phyloP scores from a whole-genome alignment of 2,888 invertebrate genomes.

The Pardosa pseudoannulata region DNA sequence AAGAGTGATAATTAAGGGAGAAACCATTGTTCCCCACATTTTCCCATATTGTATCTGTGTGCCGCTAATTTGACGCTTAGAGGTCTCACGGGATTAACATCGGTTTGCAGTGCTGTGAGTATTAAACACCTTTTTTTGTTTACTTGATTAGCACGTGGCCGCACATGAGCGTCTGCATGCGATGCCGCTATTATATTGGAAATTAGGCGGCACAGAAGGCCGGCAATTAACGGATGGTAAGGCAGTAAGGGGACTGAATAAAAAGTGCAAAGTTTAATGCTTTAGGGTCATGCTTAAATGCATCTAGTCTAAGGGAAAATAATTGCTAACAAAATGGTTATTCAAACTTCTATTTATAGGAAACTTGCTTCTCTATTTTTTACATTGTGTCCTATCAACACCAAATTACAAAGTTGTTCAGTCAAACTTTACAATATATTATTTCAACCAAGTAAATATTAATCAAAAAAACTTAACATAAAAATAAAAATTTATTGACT shows the following conservation, averaged over 20 bases:
- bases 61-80: neutral
- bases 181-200: conserved; percentile 34
- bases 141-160: conserved; percentile 30
- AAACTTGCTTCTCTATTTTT: no score
- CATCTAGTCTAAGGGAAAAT: no score
- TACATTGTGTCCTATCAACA: no score
- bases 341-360: no score
- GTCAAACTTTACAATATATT: no score
- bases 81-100: neutral
- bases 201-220: conserved; percentile 2
- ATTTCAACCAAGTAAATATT: no score
- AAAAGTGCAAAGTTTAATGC: neutral
- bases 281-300: no score
- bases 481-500: no score
- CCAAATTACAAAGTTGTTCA: no score
- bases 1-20: neutral
- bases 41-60: neutral
- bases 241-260: neutral
- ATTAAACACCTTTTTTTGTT: conserved; percentile 16
- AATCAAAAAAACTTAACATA: no score
- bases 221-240: conserved; percentile 9
- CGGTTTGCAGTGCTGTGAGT: neutral
- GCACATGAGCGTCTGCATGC: conserved; percentile 38
- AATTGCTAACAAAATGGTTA: no score
- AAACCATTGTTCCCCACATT: neutral